Conservation (phyloP, 2,113 vertebrate species). For the Lasiurus cinereus region DNA sequence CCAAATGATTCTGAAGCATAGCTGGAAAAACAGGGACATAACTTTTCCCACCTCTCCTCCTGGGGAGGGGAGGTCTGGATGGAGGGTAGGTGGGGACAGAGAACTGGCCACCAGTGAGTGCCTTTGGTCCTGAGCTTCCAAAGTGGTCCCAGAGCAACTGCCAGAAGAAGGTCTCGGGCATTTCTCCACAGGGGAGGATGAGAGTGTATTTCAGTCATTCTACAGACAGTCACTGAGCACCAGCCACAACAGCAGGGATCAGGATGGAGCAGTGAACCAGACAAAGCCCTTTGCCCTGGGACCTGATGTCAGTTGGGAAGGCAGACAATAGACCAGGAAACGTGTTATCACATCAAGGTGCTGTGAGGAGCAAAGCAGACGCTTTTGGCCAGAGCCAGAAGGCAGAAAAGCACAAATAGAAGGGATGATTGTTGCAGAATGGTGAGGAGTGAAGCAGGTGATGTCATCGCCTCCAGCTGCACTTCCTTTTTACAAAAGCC, state of each 20-base stretch:
- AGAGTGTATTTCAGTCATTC: not conserved
- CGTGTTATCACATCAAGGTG: not conserved
- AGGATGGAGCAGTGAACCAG: no score
- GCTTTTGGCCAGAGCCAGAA: not conserved
- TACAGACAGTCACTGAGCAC: not conserved
- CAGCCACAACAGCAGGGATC: fast-evolving
- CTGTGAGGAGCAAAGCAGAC: not conserved
- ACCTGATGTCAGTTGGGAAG: not conserved
- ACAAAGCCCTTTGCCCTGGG: no score
- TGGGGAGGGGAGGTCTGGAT: no score
- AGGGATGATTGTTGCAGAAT: not conserved
- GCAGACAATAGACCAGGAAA: not conserved
- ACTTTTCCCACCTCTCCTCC: not conserved
- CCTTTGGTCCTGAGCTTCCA: not conserved
- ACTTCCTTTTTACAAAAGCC: not conserved
- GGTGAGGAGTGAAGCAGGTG: fast-evolving
- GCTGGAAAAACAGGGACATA: not conserved
- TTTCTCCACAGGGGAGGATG: not conserved
- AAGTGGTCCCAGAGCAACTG: not conserved
- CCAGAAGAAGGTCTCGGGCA: not conserved
- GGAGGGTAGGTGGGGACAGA: not conserved
- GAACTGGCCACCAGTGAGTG: not conserved
- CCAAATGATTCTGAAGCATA: conserved; percentile 13
- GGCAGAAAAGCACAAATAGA: fast-evolving
- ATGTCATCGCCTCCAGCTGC: no score